Conservation (phyloP, 2,113 vertebrate species). For the Nasalis larvatus region DNA sequence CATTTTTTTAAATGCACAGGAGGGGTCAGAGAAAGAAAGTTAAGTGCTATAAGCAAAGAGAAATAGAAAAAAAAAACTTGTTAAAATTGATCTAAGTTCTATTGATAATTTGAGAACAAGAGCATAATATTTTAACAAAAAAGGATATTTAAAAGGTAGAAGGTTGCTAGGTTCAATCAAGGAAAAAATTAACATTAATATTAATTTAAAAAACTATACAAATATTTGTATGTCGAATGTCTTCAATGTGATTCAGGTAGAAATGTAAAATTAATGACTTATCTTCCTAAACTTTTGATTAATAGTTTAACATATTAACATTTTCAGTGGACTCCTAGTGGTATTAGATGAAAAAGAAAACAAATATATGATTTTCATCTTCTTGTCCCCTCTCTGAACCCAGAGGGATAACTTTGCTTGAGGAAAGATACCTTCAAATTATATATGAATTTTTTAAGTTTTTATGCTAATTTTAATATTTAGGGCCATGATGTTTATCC, state of each 20-base stretch:
- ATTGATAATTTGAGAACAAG: slow-evolving; percentile 47
- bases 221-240: background rate
- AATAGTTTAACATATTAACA: background rate
- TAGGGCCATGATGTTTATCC: background rate
- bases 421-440: background rate
- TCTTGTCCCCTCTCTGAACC: background rate
- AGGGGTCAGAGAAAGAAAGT: slow-evolving; percentile 17
- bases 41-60: background rate
- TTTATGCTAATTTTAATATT: background rate
- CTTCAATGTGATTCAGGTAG: background rate
- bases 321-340: background rate
- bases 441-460: background rate
- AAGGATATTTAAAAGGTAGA: background rate
- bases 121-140: slow-evolving; percentile 39
- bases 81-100: slow-evolving; percentile 28
- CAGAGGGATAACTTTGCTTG: background rate
- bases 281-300: background rate
- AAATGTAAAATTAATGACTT: background rate
- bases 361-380: background rate
- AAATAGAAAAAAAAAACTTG: background rate
- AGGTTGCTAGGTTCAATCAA: background rate
- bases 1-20: slow-evolving; percentile 51
- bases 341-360: background rate
- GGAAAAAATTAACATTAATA: background rate
- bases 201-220: background rate